These are phyloP conservation scores for Zapus hudsonius DNA, from an alignment of 2,113 vertebrate genomes.

Conservation along the genomic window DNA sequence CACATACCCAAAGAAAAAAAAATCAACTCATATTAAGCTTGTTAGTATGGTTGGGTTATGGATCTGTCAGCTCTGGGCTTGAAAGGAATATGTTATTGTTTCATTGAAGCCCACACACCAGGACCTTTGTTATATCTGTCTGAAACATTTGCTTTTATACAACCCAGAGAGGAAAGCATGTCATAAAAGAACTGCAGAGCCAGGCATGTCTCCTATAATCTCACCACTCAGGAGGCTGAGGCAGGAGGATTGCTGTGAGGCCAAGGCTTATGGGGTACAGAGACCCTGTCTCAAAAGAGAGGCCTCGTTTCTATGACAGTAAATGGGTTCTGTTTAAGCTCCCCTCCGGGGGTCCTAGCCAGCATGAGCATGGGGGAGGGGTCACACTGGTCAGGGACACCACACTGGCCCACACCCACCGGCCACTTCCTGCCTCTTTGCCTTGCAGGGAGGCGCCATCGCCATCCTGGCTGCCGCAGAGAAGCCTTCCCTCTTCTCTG, in stretches of 20 bases:
- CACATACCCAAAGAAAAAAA: not conserved
- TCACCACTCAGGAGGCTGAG: not conserved
- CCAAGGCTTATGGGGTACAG: not conserved
- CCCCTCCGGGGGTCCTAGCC: not conserved
- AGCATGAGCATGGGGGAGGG: not conserved
- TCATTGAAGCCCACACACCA: slow-evolving; percentile 26
- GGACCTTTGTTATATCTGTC: not conserved
- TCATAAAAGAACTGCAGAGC: slow-evolving; percentile 32
- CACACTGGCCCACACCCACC: not conserved
- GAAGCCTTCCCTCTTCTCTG: slow-evolving; percentile 90
- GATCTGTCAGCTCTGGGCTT: slow-evolving; percentile 22
- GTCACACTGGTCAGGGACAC: accelerated
- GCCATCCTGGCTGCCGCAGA: slow-evolving; percentile 93
- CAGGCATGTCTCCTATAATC: not conserved
- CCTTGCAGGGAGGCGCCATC: slow-evolving; percentile 94
- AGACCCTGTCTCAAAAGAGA: not conserved
- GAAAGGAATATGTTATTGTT: slow-evolving; percentile 31
- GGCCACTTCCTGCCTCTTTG: slow-evolving; percentile 39
- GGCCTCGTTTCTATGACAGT: not conserved
- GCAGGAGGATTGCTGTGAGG: not conserved
- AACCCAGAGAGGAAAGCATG: not conserved
- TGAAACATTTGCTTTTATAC: slow-evolving; percentile 8
- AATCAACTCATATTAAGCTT: not conserved
- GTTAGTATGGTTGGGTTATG: not conserved
- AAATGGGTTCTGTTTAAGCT: not conserved